Base-by-base conservation (phyloP, 2,797 vertebrate species). In the Mormyrus proboscirostris region DNA sequence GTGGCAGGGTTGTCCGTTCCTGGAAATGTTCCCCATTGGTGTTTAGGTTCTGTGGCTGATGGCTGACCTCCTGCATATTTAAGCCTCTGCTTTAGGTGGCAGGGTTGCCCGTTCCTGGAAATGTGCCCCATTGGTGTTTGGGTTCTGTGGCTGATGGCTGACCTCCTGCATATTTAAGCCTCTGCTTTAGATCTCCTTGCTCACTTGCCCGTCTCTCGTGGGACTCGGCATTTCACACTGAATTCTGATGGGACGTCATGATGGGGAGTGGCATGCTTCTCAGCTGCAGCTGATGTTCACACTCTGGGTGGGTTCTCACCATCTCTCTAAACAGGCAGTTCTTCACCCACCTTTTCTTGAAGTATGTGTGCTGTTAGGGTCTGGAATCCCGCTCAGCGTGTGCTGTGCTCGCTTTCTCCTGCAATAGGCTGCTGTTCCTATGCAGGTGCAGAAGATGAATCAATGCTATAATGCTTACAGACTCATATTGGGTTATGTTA, bases 381-480 rank as follows among this genome's bases (percentile, higher is more conserved):
- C 76, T 82, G 76, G 19, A 44, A 82, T 47, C 76, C 19, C 0
- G 7, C 76, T 9, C 8, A 9, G 73, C 7, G 2, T 47, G 76
- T 47, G 76, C 76, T n/a, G 41, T 47, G 38, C 38, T 19, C 38
- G 0, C 4, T 19, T 19, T 76, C 29, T 41, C 69, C 69, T 6
- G 2, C 33, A 33, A 76, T 76, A 76, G 69, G 33, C 33, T 76
- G 33, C 38, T 19, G 5, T 44, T 6, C 14, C 33, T 79, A 6
- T 44, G 41, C 41, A 47, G 19, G 16, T 82, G 22, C 19, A 82
- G 76, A 47, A 44, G 76, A 92, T 93, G 91, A 92, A 92, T 94
- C 93, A 93, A 93, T 47, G 88, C 92, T 93, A 92, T 90, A 93
- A 89, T 90, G 69, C 29, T 38, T 33, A 38, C 69, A 73, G 93